phyloP scores from a whole-genome alignment of 2,113 vertebrate genomes.

The Oophaga pumilio region DNA sequence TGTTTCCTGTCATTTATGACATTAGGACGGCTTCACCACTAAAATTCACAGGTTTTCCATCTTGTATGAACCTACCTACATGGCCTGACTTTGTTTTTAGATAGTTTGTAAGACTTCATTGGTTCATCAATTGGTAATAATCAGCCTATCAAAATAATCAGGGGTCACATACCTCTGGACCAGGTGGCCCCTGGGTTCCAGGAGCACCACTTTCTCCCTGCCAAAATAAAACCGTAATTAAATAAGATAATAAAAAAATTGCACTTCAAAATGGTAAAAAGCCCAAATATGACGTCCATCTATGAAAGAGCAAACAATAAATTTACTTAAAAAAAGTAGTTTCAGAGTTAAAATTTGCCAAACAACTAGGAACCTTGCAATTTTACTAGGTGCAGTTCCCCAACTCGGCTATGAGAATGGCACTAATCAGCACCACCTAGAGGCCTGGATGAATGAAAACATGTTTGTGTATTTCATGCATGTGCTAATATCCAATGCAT shows the following conservation, averaged over 20 bases:
- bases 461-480: neutral
- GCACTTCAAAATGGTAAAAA: neutral
- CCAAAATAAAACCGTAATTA: neutral
- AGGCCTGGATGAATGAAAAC: neutral
- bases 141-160: neutral
- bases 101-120: no score
- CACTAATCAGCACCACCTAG: neutral
- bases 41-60: no score
- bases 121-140: neutral
- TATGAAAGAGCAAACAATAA: neutral
- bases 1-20: no score
- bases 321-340: neutral
- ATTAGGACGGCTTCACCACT: no score
- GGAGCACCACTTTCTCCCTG: slow-evolving; percentile 80
- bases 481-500: neutral
- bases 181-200: slow-evolving; percentile 73
- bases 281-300: neutral
- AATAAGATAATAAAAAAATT: neutral
- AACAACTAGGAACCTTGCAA: neutral
- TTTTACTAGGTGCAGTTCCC: neutral
- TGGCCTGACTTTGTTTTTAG: no score
- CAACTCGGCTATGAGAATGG: neutral
- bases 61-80: no score
- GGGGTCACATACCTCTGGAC: slow-evolving; percentile 72
- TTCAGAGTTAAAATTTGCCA: neutral